Conservation (phyloP, 2,888 invertebrate species). For the Caenorhabditis becei region DNA sequence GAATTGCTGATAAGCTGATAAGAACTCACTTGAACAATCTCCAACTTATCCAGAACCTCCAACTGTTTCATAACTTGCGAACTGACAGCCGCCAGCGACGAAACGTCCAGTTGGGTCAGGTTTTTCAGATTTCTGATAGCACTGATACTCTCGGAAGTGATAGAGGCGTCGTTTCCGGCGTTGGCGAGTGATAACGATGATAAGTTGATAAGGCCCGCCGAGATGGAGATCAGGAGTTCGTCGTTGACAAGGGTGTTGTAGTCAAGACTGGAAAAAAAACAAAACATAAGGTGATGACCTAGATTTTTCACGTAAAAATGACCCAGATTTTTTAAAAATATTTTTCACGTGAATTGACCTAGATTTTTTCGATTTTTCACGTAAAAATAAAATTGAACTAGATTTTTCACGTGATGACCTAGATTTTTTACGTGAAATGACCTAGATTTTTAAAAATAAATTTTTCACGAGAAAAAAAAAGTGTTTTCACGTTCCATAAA, state of each 20-base stretch:
- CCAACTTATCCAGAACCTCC: conserved; percentile 55
- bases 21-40: conserved; percentile 68
- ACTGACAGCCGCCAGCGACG: conserved; percentile 77
- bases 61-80: conserved; percentile 67
- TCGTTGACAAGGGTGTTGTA: conserved; percentile 77
- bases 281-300: conserved; percentile 69
- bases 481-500: too few relatives aligned
- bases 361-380: conserved; percentile 76
- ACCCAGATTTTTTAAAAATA: too few relatives aligned
- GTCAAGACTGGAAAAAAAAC: conserved; percentile 77
- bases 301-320: conserved; percentile 78
- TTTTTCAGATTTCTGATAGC: conserved; percentile 66
- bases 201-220: conserved; percentile 63
- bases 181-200: conserved; percentile 71
- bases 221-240: conserved; percentile 69
- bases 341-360: conserved; percentile 68
- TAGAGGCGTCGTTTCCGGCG: conserved; percentile 75
- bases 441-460: conserved; percentile 67
- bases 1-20: too few relatives aligned
- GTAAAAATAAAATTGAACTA: too few relatives aligned
- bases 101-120: conserved; percentile 77
- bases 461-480: too few relatives aligned
- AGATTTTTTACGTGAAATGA: conserved; percentile 33
- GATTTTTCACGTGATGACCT: conserved; percentile 71
- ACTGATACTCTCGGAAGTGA: conserved; percentile 68